Base-by-base conservation (phyloP, 2,113 vertebrate genomes). In the Scophthalmus maximus region DNA sequence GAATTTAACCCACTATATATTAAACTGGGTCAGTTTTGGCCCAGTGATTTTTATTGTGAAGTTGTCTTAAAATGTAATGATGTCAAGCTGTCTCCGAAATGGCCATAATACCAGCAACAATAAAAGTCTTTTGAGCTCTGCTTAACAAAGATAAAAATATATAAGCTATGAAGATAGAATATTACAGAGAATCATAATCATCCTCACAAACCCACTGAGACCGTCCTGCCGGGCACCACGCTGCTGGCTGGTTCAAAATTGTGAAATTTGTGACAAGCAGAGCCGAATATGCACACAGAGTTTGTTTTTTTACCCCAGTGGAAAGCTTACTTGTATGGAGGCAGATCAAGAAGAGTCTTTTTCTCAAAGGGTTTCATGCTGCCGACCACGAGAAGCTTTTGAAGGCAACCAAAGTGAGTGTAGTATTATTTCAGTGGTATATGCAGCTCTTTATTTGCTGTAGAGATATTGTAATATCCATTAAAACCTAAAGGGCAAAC, bases 281-380 rank as follows among this genome's bases (percentile, higher is more conserved):
- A 82, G 74, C 68, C 64, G 62, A 75, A 79, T 67, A 68, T 69
- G 57, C 42, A 17, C 22, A 12, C 44, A 66, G 55, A 58, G 50
- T 49, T 72, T n/a, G n/a, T n/a, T n/a, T n/a, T n/a, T n/a, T 85
- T 46, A 61, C 75, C 77, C 78, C 49, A 53, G 82, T 49, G 83
- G 61, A 68, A 73, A 42, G 68, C 61, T 86, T 27, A 63, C 67
- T 59, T 68, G 64, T 52, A 58, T 63, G 63, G 78, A 80, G 51
- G 38, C 55, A 74, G 76, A 89, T 82, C 51, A 82, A 85, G 76
- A 68, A 73, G 56, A 75, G 44, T 42, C 44, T 80, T 71, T 62
- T 34, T 67, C 82, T 87, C 85, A 63, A 51, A 74, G 68, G 64
- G 46, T 69, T 73, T 57, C n/a, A 36, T 23, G 61, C 74, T 74